Conservation (phyloP, 2,113 vertebrate genomes). For the Mus musculus region GRCm39 chr14:110188501-110189000, state of each 20-base stretch:
- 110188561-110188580: too few species aligned
- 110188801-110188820: neutral
- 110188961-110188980: too few species aligned
- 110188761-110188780: neutral
- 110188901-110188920: too few species aligned
- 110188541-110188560: neutral
- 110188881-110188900: too few species aligned
- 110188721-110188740: neutral
- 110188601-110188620: too few species aligned
- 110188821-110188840: too few species aligned
- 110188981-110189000: too few species aligned
- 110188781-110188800: too few species aligned
- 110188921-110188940: too few species aligned
- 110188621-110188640: neutral
- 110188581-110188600: neutral
- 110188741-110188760: neutral
- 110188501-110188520: neutral
- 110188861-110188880: too few species aligned
- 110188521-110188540: neutral
- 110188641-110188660: neutral
- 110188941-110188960: too few species aligned
- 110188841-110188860: too few species aligned
- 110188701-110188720: neutral
- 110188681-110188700: neutral
- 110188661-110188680: neutral